These are phyloP conservation scores for Trachelus tabidus DNA, from an alignment of 2,888 invertebrate genomes.

Conservation along the genomic window DNA sequence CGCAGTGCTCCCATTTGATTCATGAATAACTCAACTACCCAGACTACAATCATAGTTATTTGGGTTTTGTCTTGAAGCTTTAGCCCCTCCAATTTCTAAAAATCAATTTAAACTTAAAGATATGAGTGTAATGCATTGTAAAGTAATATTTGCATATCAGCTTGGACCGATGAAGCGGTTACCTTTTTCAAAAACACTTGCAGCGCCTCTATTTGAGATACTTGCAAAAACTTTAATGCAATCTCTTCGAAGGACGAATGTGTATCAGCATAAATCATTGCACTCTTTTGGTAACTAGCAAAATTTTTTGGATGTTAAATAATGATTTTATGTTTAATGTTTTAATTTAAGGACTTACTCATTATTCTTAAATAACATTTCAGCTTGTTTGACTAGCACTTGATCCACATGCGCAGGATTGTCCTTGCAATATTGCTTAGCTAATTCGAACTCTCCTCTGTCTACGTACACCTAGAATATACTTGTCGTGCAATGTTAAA, in stretches of 20 bases:
- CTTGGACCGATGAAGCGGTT: neutral
- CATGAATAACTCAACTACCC: constrained; percentile 93
- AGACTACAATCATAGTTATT: constrained; percentile 92
- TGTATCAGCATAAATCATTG: constrained; percentile 89
- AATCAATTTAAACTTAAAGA: neutral
- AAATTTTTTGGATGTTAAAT: constrained; percentile 11
- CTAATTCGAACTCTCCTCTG: constrained; percentile 85
- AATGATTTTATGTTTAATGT: constrained; percentile 1
- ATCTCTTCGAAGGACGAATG: constrained; percentile 94
- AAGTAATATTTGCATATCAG: neutral
- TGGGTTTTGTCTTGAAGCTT: constrained; percentile 84
- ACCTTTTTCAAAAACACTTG: constrained; percentile 85
- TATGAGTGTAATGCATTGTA: neutral
- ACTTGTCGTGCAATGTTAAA: constrained; percentile 21
- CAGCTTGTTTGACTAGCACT: constrained; percentile 89
- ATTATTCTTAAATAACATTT: constrained; percentile 81
- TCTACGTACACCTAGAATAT: constrained; percentile 78
- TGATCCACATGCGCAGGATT: constrained; percentile 86
- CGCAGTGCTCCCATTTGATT: constrained; percentile 85
- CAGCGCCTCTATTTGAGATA: constrained; percentile 84
- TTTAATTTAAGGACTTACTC: constrained; percentile 66
- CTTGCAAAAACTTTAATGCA: constrained; percentile 88
- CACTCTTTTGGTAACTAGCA: constrained; percentile 80
- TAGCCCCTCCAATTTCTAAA: constrained; percentile 78
- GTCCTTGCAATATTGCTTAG: constrained; percentile 84